phyloP scores from a whole-genome alignment of 1,140 invertebrate species.

The Ostrea edulis region DNA sequence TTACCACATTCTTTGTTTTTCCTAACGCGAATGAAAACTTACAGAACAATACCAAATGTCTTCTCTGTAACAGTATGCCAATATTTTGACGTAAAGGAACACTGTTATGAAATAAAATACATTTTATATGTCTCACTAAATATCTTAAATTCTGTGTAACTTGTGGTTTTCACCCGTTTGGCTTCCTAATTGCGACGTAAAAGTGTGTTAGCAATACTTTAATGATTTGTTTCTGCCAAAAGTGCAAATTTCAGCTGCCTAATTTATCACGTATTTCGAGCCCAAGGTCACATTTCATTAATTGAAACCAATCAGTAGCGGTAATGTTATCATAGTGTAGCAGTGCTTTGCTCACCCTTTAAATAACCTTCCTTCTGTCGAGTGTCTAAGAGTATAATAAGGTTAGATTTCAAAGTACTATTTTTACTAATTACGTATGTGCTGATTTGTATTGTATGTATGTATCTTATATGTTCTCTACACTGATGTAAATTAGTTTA shows the following conservation, averaged over 20 bases:
- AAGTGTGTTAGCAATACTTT: background rate
- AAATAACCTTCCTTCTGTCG: too few species aligned
- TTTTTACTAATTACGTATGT: too few species aligned
- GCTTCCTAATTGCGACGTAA: background rate
- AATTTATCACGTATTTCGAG: background rate
- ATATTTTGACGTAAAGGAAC: constrained; percentile 32
- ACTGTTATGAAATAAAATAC: background rate
- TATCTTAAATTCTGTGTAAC: background rate
- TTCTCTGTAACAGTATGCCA: constrained; percentile 5
- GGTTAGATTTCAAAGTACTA: too few species aligned
- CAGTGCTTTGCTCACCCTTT: too few species aligned
- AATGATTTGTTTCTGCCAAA: background rate
- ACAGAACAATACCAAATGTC: background rate
- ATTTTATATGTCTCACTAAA: constrained; percentile 9
- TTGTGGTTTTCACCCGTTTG: background rate
- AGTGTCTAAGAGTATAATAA: too few species aligned
- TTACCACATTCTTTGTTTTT: constrained; percentile 33
- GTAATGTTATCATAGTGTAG: too few species aligned
- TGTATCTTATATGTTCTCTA: too few species aligned
- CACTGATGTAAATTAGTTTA: too few species aligned
- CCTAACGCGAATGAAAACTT: constrained; percentile 5
- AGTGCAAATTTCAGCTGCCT: background rate
- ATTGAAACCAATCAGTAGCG: too few species aligned
- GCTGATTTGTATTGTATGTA: too few species aligned
- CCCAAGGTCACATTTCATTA: too few species aligned